A percentile compares a stretch with the other conserved stretches of the same genome.
phyloP scores from a whole-genome alignment of 2,888 invertebrate genomes.

The Eucera pruinosa region DNA sequence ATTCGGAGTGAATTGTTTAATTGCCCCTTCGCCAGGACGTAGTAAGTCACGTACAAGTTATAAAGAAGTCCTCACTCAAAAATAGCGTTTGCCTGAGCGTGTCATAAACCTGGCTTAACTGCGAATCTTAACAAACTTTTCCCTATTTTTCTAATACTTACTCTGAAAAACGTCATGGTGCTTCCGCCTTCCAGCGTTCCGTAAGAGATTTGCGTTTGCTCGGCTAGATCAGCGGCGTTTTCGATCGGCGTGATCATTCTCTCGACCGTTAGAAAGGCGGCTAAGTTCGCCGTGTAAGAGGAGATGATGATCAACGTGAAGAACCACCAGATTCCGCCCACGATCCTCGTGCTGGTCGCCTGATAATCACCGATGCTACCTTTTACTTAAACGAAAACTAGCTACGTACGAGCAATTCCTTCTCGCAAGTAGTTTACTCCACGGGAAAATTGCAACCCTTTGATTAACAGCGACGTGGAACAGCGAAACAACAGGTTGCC shows the following conservation, averaged over 20 bases:
- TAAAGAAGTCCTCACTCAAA: too few relatives aligned
- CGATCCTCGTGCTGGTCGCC: conserved; percentile 97
- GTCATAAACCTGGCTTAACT: too few relatives aligned
- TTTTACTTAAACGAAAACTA: conserved; percentile 12
- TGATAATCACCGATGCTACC: conserved; percentile 79
- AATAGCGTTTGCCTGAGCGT: too few relatives aligned
- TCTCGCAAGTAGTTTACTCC: not conserved
- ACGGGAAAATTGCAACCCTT: not conserved
- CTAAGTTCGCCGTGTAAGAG: conserved; percentile 98
- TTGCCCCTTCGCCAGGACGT: too few relatives aligned
- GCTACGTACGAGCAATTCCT: conserved; percentile 43
- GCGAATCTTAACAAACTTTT: too few relatives aligned
- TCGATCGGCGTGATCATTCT: conserved; percentile 98
- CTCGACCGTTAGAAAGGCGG: conserved; percentile 99
- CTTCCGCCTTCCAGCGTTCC: conserved; percentile 97
- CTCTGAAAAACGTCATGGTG: conserved; percentile 98
- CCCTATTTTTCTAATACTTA: conserved; percentile 83
- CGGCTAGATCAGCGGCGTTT: conserved; percentile 97
- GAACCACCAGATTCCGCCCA: conserved; percentile 99
- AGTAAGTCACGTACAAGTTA: too few relatives aligned
- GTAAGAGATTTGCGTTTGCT: conserved; percentile 96
- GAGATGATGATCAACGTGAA: conserved; percentile 99
- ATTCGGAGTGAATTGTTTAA: too few relatives aligned
- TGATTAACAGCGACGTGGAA: not conserved
- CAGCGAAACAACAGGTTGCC: not conserved